A percentile compares a stretch with the other conserved stretches of the same genome.
phyloP scores from a whole-genome alignment of 2,797 vertebrate species.

The Avahi laniger region DNA sequence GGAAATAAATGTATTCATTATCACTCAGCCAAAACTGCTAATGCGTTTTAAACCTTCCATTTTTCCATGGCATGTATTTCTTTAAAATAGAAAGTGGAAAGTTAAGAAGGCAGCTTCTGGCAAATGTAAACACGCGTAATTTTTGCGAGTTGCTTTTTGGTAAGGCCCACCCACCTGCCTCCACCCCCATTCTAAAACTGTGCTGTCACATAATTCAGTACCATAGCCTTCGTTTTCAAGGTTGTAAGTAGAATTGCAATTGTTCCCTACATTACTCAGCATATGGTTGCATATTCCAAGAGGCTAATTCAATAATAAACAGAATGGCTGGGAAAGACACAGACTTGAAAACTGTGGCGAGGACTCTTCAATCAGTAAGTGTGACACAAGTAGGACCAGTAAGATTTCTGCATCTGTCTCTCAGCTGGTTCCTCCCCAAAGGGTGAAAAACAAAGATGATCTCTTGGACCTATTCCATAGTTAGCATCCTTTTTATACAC shows the following conservation, averaged over 20 bases:
- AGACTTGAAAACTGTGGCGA: background rate
- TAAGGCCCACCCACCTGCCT: constrained; percentile 29
- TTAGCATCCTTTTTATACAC: background rate
- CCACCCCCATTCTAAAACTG: constrained; percentile 33
- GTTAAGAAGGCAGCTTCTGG: constrained; percentile 38
- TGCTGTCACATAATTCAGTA: constrained; percentile 13
- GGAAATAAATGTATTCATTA: constrained; percentile 55
- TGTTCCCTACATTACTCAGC: background rate
- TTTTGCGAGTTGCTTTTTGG: constrained; percentile 28
- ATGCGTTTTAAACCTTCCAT: constrained; percentile 65
- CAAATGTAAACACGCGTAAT: constrained; percentile 15
- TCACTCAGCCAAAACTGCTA: constrained; percentile 64
- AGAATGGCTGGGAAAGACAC: background rate
- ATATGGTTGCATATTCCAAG: background rate
- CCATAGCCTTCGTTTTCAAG: constrained; percentile 33
- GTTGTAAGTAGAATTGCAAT: constrained; percentile 21
- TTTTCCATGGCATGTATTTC: constrained; percentile 55
- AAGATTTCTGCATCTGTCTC: background rate
- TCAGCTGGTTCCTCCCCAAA: background rate
- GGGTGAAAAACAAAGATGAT: background rate
- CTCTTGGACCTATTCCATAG: background rate
- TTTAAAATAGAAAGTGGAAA: constrained; percentile 74
- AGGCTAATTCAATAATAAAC: constrained; percentile 10
- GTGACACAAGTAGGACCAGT: background rate
- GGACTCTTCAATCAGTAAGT: background rate